Evolutionary conservation across 2,888 invertebrate species (phyloP).

Genomic region (Drosophila merina): DNA sequence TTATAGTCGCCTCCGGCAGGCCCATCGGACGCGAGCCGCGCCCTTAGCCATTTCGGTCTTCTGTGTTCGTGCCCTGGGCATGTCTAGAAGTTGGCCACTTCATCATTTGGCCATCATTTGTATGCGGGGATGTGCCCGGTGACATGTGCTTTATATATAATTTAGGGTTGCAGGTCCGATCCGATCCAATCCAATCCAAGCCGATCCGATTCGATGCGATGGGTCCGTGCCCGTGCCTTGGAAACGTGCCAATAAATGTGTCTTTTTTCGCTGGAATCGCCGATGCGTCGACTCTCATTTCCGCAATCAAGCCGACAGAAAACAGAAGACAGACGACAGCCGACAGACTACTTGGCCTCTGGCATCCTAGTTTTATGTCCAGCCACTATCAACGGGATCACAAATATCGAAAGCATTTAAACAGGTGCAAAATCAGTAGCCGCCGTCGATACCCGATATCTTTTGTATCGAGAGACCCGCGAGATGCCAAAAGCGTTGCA

Average conservation of each 20-base stretch:
- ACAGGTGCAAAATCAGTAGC: constrained; percentile 77
- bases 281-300: constrained; percentile 58
- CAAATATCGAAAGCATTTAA: constrained; percentile 60
- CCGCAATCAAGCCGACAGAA: constrained; percentile 59
- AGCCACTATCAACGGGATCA: constrained; percentile 75
- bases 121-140: constrained; percentile 80
- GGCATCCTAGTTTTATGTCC: constrained; percentile 78
- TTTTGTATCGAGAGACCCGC: constrained; percentile 28
- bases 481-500: constrained; percentile 40
- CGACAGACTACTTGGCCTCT: constrained; percentile 19
- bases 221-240: constrained; percentile 72
- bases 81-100: constrained; percentile 70
- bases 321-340: constrained; percentile 11
- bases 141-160: constrained; percentile 83
- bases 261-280: constrained; percentile 67
- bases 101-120: constrained; percentile 66
- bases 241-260: constrained; percentile 69
- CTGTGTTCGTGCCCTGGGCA: constrained; percentile 65
- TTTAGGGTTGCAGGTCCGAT: constrained; percentile 73
- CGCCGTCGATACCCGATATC: constrained; percentile 66
- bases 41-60: constrained; percentile 47
- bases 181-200: constrained; percentile 45
- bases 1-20: constrained; percentile 13
- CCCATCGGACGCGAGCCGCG: constrained; percentile 45
- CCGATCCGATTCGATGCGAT: constrained; percentile 53